Evolutionary conservation across 2,888 invertebrate species (phyloP), one percentile per base, ranked within the genome.

Genomic region (Chrysolina americana): DNA sequence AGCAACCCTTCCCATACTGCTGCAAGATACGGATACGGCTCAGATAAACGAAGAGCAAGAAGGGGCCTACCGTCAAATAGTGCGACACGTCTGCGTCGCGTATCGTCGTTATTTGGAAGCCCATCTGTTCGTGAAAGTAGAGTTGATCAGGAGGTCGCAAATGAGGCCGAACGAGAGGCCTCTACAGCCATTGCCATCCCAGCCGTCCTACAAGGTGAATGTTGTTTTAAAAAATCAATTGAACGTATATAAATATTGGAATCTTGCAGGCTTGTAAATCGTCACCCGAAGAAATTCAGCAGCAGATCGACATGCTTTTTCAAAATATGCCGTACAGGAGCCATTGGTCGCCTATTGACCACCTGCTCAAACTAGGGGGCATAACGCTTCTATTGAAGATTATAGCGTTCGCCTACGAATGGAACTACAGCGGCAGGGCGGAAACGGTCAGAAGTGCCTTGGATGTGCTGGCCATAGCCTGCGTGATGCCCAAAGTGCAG

Each of bases 21-120:
- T 93, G 68, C 93, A 94, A n/a, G 92, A 93, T 17, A 93, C 94
- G 68, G 94, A 94, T 66, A 89, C 89, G 41, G 86, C 88, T 17
- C 86, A 89, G 36, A 85, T 94, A 50, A 93, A 92, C 41, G 97
- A 98, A 82, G 98, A 98, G 86, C 95, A 96, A 86, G 94, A 96
- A 75, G 96, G 95, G 86, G 96, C 97, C 2, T 95, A 96, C 23
- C 88, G 97, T 0, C 98, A 98, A 89, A 94, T 96, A 70, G 96
- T 97, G 0, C 89, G 97, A 0, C 97, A 98, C 86, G 97, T 97
- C 0, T 96, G 96, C 83, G 94, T 95, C 9, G 96, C 98, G 0
- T 90, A 98, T 1, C 94, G 96, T 83, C 92, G 95, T 82, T 98
- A 98, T 83, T 92, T 97, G 87, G 97, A 98, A 86, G 95, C 97